Conservation (phyloP, 2,888 invertebrate species). For the Xestia ashworthii region DNA sequence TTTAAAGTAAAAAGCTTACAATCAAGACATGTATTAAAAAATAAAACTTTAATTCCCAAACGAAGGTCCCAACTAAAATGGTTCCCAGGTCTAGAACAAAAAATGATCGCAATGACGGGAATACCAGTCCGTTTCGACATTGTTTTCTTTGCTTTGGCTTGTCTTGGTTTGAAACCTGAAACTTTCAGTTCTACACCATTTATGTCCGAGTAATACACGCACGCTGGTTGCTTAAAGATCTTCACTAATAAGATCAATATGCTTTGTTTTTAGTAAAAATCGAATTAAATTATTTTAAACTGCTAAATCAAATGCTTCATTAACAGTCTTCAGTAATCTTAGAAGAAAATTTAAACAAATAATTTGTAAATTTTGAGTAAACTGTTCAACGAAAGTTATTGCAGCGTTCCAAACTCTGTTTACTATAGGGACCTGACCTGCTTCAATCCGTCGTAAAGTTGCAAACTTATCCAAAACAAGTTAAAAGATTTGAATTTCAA, state of each 20-base stretch:
- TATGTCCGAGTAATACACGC: neutral
- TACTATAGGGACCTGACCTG: constrained; percentile 30
- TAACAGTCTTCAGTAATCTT: neutral
- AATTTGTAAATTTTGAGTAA: constrained; percentile 28
- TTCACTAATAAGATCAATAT: neutral
- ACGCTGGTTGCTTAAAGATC: neutral
- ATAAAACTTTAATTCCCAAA: too few species aligned
- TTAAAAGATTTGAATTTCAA: constrained; percentile 45
- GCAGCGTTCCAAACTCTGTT: constrained; percentile 16
- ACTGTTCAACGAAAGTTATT: constrained; percentile 28
- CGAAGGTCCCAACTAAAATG: too few species aligned
- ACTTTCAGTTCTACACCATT: too few species aligned
- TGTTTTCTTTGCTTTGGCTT: too few species aligned
- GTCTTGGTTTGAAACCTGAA: too few species aligned
- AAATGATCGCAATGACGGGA: too few species aligned
- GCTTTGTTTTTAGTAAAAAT: too few species aligned
- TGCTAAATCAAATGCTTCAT: neutral
- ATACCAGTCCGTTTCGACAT: too few species aligned
- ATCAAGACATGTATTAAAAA: too few species aligned
- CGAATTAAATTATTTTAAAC: neutral
- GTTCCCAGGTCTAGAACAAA: too few species aligned
- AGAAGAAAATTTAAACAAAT: constrained; percentile 17
- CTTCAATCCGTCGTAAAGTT: constrained; percentile 39
- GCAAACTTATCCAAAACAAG: constrained; percentile 41
- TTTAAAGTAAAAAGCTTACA: too few species aligned